Conservation (phyloP, 2,113 vertebrate species). For the Cochlearius cochlearius region DNA sequence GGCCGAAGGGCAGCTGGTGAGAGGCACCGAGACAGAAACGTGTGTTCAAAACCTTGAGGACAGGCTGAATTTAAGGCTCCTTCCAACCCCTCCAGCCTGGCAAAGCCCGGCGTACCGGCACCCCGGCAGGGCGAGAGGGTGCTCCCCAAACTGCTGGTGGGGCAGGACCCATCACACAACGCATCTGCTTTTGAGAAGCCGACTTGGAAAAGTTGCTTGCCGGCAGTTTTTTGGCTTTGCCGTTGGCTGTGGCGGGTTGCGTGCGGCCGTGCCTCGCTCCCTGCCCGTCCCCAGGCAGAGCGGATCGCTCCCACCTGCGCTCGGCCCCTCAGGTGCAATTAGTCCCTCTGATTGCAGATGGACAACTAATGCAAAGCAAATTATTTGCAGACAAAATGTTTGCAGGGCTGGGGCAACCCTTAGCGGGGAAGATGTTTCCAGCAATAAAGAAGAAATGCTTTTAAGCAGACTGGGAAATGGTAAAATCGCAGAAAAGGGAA, state of each 20-base stretch:
- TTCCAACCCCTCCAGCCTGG: neutral
- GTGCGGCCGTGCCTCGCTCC: neutral
- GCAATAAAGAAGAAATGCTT: neutral
- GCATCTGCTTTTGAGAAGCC: neutral
- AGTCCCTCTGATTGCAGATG: neutral
- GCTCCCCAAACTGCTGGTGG: accelerated
- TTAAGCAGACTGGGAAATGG: neutral
- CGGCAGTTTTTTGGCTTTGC: neutral
- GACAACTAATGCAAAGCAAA: neutral
- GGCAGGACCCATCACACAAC: accelerated
- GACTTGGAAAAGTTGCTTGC: neutral
- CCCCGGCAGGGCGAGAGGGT: neutral
- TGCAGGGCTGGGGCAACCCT: neutral
- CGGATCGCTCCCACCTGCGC: neutral
- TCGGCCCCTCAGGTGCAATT: neutral
- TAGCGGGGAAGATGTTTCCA: neutral
- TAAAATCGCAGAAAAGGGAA: neutral
- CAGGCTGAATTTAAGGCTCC: neutral
- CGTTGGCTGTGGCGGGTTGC: neutral
- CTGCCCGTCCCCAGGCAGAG: neutral
- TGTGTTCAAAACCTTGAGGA: neutral
- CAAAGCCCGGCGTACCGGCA: neutral
- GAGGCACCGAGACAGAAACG: neutral
- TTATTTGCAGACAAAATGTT: neutral
- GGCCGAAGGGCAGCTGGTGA: neutral